Percentiles rank a stretch among this genome's conserved stretches.
These are phyloP conservation scores for Neopelma chrysocephalum DNA, from an alignment of 2,797 vertebrate genomes.

Conservation along the genomic window DNA sequence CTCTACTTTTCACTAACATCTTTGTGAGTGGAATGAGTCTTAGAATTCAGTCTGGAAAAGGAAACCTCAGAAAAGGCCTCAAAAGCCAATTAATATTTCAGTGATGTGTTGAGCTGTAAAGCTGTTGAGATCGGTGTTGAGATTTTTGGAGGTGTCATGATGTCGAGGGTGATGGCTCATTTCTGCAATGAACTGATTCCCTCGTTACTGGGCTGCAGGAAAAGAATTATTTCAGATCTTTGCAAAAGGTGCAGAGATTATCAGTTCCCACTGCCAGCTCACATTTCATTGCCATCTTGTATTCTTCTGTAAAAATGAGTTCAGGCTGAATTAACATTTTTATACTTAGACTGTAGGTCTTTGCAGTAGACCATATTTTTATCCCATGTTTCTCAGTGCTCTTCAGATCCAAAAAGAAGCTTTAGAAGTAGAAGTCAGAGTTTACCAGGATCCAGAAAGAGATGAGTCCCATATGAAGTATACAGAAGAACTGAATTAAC, in stretches of 20 bases:
- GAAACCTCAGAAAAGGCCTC: neutral
- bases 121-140: neutral
- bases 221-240: neutral
- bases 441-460: neutral
- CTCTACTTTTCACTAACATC: neutral
- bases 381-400: neutral
- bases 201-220: neutral
- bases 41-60: neutral
- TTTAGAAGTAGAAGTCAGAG: neutral
- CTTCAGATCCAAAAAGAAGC: neutral
- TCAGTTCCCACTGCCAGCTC: neutral
- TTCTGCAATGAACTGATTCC: neutral
- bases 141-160: neutral
- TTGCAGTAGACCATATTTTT: neutral
- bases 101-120: neutral
- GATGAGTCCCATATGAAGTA: neutral
- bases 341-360: neutral
- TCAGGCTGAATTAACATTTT: neutral
- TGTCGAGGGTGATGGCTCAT: neutral
- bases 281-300: neutral
- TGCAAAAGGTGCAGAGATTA: neutral
- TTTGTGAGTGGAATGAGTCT: neutral
- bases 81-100: neutral
- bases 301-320: neutral
- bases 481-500: neutral